Conservation (phyloP, 1,140 invertebrate species). For the Agrilus planipennis region DNA sequence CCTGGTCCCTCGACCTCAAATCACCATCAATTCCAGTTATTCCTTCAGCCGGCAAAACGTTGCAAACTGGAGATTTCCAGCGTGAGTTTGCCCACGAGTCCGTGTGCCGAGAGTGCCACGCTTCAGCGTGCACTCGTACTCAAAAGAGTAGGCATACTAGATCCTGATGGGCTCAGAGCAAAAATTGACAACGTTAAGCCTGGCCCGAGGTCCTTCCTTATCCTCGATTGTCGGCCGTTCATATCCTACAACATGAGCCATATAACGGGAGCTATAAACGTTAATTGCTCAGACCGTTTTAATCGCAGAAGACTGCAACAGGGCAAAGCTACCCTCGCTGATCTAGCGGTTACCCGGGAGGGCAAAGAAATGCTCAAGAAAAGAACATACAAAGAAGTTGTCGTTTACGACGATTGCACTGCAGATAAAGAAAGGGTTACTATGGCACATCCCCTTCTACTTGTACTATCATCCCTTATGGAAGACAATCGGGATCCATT, state of each 20-base stretch:
- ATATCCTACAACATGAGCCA: constrained; percentile 60
- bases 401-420: constrained; percentile 59
- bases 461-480: constrained; percentile 54
- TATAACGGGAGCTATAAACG: constrained; percentile 59
- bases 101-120: constrained; percentile 42
- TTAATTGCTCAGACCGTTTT: constrained; percentile 64
- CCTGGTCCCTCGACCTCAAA: constrained; percentile 37
- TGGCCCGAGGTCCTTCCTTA: constrained; percentile 33
- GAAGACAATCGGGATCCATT: constrained; percentile 58
- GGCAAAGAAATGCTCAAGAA: constrained; percentile 52
- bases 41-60: constrained; percentile 36
- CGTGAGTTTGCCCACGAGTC: constrained; percentile 43
- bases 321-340: constrained; percentile 53
- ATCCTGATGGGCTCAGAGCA: constrained; percentile 28
- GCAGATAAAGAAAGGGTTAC: constrained; percentile 47
- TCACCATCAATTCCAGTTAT: too few species aligned
- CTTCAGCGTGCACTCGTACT: constrained; percentile 39
- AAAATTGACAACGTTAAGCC: constrained; percentile 26
- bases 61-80: constrained; percentile 42
- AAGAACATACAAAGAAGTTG: constrained; percentile 44
- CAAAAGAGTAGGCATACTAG: constrained; percentile 28
- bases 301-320: constrained; percentile 55
- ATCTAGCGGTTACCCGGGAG: constrained; percentile 49
- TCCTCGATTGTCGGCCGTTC: constrained; percentile 63
- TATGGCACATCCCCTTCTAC: constrained; percentile 47